Conservation (phyloP, 2,113 vertebrate genomes). For the Blennius ocellaris region DNA sequence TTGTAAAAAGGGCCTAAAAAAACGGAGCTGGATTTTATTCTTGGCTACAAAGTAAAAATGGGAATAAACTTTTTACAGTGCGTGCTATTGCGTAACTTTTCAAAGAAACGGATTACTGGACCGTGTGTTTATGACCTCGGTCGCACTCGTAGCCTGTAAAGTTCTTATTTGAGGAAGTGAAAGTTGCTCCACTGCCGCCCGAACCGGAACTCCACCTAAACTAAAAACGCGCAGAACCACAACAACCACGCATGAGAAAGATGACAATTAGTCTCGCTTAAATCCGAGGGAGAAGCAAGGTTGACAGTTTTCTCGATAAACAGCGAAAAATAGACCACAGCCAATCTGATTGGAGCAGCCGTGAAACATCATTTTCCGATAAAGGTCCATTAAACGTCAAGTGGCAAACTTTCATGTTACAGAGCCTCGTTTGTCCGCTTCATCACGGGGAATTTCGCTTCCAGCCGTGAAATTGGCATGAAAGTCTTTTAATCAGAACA, state of each 20-base stretch:
- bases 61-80: not conserved
- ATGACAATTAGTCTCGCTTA: not conserved
- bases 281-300: no score
- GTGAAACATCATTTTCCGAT: not conserved
- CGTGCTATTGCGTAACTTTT: not conserved
- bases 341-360: not conserved
- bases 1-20: not conserved
- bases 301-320: no score
- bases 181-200: slow-evolving; percentile 3
- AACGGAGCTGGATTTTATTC: not conserved
- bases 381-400: not conserved
- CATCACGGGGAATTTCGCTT: not conserved
- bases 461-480: not conserved
- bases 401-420: not conserved
- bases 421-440: not conserved
- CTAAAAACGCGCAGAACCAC: not conserved
- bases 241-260: not conserved
- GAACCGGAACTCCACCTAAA: not conserved
- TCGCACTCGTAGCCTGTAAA: not conserved
- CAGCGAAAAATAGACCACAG: not conserved
- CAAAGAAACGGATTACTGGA: not conserved
- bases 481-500: not conserved
- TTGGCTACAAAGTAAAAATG: not conserved
- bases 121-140: not conserved
- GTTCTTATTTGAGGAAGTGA: slow-evolving; percentile 7